phyloP scores from a whole-genome alignment of 2,797 vertebrate genomes.

The Pampus argenteus region DNA sequence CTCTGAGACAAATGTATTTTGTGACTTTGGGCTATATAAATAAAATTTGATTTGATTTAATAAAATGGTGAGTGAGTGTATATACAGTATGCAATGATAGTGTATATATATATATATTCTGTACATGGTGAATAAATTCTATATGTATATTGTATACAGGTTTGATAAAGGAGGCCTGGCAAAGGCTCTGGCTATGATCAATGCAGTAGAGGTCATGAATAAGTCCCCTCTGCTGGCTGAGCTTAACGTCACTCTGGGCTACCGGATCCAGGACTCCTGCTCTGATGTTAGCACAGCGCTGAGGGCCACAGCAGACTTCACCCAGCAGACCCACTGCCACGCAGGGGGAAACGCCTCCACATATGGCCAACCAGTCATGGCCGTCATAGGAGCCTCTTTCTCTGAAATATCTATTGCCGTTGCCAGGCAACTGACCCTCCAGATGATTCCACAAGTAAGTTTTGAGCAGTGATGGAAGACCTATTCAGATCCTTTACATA shows the following conservation, averaged over 20 bases:
- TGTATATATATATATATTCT: too few species aligned
- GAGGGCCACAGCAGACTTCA: constrained; percentile 81
- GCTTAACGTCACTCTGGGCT: constrained; percentile 85
- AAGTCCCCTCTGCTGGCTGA: constrained; percentile 82
- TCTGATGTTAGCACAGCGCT: constrained; percentile 88
- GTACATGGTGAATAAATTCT: too few species aligned
- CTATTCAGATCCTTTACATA: too few species aligned
- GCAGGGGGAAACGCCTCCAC: constrained; percentile 65
- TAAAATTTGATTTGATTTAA: too few species aligned
- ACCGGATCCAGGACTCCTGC: constrained; percentile 89
- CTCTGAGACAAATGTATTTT: too few species aligned
- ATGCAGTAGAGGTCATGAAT: constrained; percentile 88
- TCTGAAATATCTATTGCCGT: constrained; percentile 89
- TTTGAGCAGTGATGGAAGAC: too few species aligned
- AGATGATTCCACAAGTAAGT: constrained; percentile 89
- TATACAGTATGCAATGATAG: too few species aligned
- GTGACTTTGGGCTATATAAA: too few species aligned
- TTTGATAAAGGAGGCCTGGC: constrained; percentile 81
- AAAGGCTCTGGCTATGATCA: constrained; percentile 87
- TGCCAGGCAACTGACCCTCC: constrained; percentile 87
- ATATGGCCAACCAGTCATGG: constrained; percentile 78
- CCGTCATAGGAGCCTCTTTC: constrained; percentile 83
- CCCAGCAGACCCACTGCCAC: constrained; percentile 69
- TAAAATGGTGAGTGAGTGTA: too few species aligned
- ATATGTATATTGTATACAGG: constrained; percentile 67